Evolutionary conservation across 2,888 invertebrate species (phyloP), one percentile per base, ranked within the genome.

Genomic region (Oxystoma pomonae): DNA sequence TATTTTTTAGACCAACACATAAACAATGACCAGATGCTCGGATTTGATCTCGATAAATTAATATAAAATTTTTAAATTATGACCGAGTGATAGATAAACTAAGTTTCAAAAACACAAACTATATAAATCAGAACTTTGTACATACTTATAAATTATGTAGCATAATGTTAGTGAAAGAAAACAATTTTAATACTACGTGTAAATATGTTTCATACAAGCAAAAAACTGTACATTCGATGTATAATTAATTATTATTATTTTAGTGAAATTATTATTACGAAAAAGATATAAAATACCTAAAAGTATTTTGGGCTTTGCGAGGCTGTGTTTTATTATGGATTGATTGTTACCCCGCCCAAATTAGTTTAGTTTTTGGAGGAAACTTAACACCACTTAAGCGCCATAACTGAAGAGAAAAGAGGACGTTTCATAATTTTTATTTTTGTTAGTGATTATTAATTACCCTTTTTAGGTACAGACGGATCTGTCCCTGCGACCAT

Each of bases 271-370:
- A 66, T 69, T 65, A 69, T 66, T 65, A 63, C 65, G 63, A 66
- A 69, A 69, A 72, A 74, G 70, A 68, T 72, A 70, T 71, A 70
- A 72, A 73, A 79, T 79, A 82, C 81, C 81, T 81, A 78, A 81
- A 71, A 72, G 83, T 84, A 83, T 83, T 84, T 71, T 71, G 83
- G 82, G 83, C 82, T 83, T 83, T 81, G 65, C 70, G 83, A 83
- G 84, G 83, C 84, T 84, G 84, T 84, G 84, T 83, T 81, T 76
- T 78, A 77, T 77, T 78, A 78, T 75, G 79, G 80, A 80, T 78
- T n/a, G n/a, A n/a, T n/a, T 79, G 80, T 80, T 80, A 80, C 80
- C 78, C 67, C 65, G 61, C 65, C 65, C 61, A 67, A 35, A 35
- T 35, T 35, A 35, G 35, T 7, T 35, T 35, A 35, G 35, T 35